Percentiles rank a stretch among this genome's conserved stretches.
These are phyloP conservation scores for Vireo altiloquus DNA, from an alignment of 2,113 vertebrate genomes.

Conservation along the genomic window DNA sequence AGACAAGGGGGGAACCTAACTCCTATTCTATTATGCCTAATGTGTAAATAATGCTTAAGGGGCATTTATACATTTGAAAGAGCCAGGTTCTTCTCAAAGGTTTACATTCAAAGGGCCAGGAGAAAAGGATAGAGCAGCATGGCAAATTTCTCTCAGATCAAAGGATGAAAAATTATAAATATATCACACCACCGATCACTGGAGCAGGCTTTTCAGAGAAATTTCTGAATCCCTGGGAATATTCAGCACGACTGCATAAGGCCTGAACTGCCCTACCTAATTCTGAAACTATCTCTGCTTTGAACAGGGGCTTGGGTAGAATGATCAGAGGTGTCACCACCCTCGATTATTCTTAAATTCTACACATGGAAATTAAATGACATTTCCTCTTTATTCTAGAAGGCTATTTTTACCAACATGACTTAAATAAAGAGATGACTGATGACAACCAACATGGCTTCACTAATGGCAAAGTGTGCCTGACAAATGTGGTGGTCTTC, in stretches of 20 bases:
- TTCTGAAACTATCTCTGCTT: not conserved
- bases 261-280: not conserved
- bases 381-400: not conserved
- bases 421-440: not conserved
- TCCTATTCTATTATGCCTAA: not conserved
- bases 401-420: not conserved
- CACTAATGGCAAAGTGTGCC: not conserved
- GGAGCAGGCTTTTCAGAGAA: not conserved
- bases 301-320: not conserved
- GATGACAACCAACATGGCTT: not conserved
- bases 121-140: not conserved
- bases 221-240: not conserved
- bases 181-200: not conserved
- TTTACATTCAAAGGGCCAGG: not conserved
- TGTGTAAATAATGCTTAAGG: not conserved
- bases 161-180: not conserved
- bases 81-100: not conserved
- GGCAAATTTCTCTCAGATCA: not conserved
- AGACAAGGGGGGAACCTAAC: not conserved
- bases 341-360: not conserved
- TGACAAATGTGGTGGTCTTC: not conserved
- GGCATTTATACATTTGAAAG: not conserved
- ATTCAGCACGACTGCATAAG: not conserved
- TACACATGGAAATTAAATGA: not conserved
- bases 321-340: not conserved